These are phyloP conservation scores for Prietella phreatophila DNA, from an alignment of 2,113 vertebrate species.

Conservation along the genomic window DNA sequence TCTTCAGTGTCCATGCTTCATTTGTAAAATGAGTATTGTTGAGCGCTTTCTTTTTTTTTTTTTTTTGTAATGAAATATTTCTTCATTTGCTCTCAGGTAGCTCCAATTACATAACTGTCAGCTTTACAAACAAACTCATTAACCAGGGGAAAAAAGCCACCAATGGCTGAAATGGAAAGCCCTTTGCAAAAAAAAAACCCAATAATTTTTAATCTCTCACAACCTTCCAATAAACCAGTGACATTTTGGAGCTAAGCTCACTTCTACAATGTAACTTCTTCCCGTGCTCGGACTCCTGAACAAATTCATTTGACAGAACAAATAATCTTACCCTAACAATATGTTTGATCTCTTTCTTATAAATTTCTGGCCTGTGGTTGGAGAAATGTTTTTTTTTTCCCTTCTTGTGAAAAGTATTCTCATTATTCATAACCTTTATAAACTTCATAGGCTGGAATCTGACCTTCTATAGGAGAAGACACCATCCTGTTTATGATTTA, in stretches of 20 bases:
- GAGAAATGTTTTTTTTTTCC: background rate
- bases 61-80: background rate
- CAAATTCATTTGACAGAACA: constrained; percentile 18
- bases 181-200: too few species aligned
- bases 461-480: constrained; percentile 24
- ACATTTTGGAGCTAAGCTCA: constrained; percentile 23
- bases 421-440: background rate
- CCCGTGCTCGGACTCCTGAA: background rate
- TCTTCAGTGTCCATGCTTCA: background rate
- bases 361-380: background rate
- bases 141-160: background rate
- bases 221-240: constrained; percentile 20
- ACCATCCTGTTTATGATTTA: constrained; percentile 28
- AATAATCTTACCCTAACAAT: constrained; percentile 4
- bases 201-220: background rate
- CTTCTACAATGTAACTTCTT: background rate
- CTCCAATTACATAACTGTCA: constrained; percentile 10
- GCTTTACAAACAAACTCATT: constrained; percentile 7
- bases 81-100: constrained; percentile 22
- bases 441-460: background rate
- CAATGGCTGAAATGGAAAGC: background rate
- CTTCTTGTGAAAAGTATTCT: background rate
- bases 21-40: background rate
- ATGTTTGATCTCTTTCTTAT: constrained; percentile 1
- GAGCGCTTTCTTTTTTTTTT: background rate